Conservation (phyloP, 2,113 vertebrate species). For the Addax nasomaculatus region DNA sequence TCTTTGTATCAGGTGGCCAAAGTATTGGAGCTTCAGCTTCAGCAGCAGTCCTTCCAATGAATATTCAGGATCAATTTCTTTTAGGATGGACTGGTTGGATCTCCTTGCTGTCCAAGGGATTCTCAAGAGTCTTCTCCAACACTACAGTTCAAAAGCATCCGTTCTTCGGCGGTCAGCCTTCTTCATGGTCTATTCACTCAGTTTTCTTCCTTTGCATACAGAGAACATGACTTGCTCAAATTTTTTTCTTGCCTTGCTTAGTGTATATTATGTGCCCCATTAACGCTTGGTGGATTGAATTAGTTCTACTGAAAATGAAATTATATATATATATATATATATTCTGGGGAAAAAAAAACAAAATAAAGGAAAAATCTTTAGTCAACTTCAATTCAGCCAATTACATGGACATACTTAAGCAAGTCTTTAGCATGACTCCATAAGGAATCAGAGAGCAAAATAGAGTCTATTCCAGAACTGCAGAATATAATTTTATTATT, state of each 20-base stretch:
- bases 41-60: background rate
- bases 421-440: background rate
- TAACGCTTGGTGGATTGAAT: background rate
- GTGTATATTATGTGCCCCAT: background rate
- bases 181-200: background rate
- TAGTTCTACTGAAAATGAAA: background rate
- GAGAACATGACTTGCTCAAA: background rate
- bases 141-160: background rate
- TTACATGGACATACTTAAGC: background rate
- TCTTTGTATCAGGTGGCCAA: background rate
- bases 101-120: background rate
- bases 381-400: background rate
- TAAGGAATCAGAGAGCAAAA: background rate
- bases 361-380: background rate
- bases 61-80: background rate
- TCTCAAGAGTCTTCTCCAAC: background rate
- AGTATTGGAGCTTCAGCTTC: background rate
- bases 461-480: background rate
- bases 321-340: no score
- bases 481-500: background rate
- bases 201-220: background rate
- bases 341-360: background rate
- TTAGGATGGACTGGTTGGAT: background rate
- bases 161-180: rapidly evolving
- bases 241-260: background rate